phyloP scores from a whole-genome alignment of 64 coral and sea anemone species.

The Montipora foliosa region DNA sequence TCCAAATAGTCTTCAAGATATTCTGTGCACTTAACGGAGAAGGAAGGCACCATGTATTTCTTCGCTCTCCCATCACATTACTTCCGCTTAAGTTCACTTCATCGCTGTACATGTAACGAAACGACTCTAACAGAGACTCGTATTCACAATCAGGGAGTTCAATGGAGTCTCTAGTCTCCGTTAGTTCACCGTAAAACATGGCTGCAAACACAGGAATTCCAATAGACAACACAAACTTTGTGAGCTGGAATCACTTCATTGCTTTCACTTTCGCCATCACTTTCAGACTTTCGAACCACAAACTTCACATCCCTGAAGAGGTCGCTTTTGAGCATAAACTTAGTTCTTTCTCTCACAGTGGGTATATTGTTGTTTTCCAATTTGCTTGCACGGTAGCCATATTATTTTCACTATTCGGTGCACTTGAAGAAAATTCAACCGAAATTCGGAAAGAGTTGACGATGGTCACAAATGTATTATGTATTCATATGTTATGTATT shows the following conservation, averaged over 20 bases:
- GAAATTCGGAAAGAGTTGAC: no score
- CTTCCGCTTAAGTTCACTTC: constrained; percentile 42
- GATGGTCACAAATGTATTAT: no score
- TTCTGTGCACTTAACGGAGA: constrained; percentile 44
- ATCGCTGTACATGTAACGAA: constrained; percentile 70
- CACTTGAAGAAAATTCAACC: no score
- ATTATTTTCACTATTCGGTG: no score
- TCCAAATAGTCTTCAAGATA: constrained; percentile 30
- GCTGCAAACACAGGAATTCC: constrained; percentile 64
- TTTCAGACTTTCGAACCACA: background rate
- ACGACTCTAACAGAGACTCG: constrained; percentile 64
- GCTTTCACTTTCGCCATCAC: background rate
- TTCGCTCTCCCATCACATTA: constrained; percentile 74
- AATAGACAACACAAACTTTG: constrained; percentile 67
- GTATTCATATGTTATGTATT: no score
- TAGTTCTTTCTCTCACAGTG: constrained; percentile 45
- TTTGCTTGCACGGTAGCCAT: background rate
- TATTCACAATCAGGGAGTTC: constrained; percentile 57
- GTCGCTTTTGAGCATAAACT: constrained; percentile 73
- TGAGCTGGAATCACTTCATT: constrained; percentile 59
- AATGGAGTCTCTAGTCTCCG: constrained; percentile 48
- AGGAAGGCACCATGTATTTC: constrained; percentile 58
- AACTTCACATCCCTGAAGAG: constrained; percentile 72
- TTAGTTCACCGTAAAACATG: constrained; percentile 60
- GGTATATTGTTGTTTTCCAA: constrained; percentile 48